Base-by-base conservation (phyloP, 1,140 invertebrate genomes). In the Lordiphosa clarofinis region DNA sequence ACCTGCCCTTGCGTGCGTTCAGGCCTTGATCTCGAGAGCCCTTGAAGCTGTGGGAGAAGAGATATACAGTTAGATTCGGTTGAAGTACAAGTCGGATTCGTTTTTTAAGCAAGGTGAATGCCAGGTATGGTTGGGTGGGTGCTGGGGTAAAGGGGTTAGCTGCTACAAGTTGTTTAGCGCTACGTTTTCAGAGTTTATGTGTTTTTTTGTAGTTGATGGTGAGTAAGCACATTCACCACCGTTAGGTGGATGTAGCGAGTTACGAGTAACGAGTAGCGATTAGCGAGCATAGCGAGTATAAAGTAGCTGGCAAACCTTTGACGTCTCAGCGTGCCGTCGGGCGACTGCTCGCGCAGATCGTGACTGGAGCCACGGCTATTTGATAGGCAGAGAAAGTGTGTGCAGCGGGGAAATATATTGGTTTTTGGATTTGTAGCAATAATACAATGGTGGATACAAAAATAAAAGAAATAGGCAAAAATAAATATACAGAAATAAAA, bases 331-430 rank as follows among this genome's bases (percentile, higher is more conserved):
- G 91, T 90, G 82, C 92, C 92, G 88, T 93, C 93, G 53, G 92
- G 91, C 70, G 92, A 93, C 56, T 91, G 89, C 68, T 93, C 92
- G 73, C 92, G 91, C 72, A 93, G 89, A 87, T 93, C 93, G 90
- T 93, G 93, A 88, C 92, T 92, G 61, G 92, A 93, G 74, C 92
- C 92, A 76, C 92, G 92, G 73, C 92, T 93, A 24, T 40, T 37
- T 56, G 54, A 35, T 75, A 81, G 75, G 78, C 67, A 78, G 60
- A 68, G 24, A 79, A 42, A 64, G 70, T 69, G 54, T 73, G 78
- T 84, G 79, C 76, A 78, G 73, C 46, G 64, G 66, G 69, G 55
- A 62, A 57, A 55, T 62, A 66, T 38, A 66, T 71, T 63, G 28
- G 43, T 39, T 57, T 71, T 57, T 28, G 38, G 53, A 58, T 76